Base-by-base conservation (phyloP, 2,113 vertebrate genomes). In the Gopherus flavomarginatus region DNA sequence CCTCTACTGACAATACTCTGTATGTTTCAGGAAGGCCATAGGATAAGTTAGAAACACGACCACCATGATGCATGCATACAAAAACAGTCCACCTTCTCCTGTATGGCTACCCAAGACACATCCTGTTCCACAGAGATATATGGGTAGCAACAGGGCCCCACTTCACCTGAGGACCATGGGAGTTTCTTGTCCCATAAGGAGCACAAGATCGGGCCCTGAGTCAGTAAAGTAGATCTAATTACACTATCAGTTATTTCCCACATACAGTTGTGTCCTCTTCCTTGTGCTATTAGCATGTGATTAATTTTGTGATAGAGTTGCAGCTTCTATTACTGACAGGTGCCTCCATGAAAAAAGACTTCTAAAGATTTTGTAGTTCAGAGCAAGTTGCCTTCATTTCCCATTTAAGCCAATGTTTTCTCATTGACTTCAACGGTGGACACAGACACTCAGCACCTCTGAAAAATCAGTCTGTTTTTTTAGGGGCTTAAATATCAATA, bases 251-350 rank as follows among this genome's bases (percentile, higher is more conserved):
- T 44, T 69, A 50, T 52, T 69, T 69, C 83, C 56, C 50, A 69
- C 42, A n/a, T 19, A 50, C 14, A 52, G 57, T 5, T 12, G 42
- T 72, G 65, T 69, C 69, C 35, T 50, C 49, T 44, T n/a, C 56
- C 5, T 26, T 56, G 2, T 22, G 27, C 31, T 79, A 35, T 79
- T 50, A 79, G 49, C 54, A 42, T 27, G 54, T 42, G 5, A 69
- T 17, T 42, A 8, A n/a, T 42, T 69, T 56, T 52, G 38, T 54
- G 27, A 79, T 4, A 50, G 11, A 27, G 5, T 22, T 50, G 50
- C 2, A 0, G 42, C 69, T 79, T 38, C 56, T 80, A 4, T 13
- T 0, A 0, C 16, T 72, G 42, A 80, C 50, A 44, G 42, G 42
- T 19, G 5, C 4, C 85, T n/a, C 50, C 56, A 79, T 38, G 54